Base-by-base conservation (phyloP, 2,888 invertebrate genomes). In the Spodoptera picta region DNA sequence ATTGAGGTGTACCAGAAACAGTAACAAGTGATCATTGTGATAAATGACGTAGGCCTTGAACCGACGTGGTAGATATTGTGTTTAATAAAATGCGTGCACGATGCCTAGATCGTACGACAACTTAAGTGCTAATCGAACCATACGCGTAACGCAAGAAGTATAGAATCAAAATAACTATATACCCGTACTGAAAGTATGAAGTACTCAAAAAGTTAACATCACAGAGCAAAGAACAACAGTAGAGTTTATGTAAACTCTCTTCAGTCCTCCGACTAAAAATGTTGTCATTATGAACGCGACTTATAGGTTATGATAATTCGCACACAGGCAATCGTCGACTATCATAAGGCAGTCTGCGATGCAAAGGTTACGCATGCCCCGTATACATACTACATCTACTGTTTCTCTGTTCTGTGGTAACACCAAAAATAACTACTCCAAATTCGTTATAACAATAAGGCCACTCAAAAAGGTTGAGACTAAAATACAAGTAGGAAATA, bases 1-100 rank as follows among this genome's bases (percentile, higher is more conserved):
- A 56, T 60, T 58, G 50, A 55, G 59, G 61, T 76, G 67, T 60
- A 60, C 69, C 68, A 65, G 61, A 60, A 67, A 75, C 53, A 19
- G 43, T 64, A 60, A 46, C 41, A 24, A 53, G 63, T 64, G 55
- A 54, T 36, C 59, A 36, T 75, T 44, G 63, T 69, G 70, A 31
- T 59, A 59, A 48, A 48, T 53, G 47, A 62, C 62, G 57, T 45
- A 46, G 45, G 46, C 49, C 59, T 53, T 45, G 53, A 56, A 64
- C 70, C 50, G 53, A 74, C 58, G 55, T 53, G 49, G 48, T 59
- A 56, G 43, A 56, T 60, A 64, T 64, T 55, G 73, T 46, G 52
- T 61, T 67, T 60, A 57, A 57, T 51, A 36, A 57, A 50, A 67
- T 62, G 63, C 60, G 71, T 75, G 70, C 65, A 55, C 44, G 47